Evolutionary conservation across 2,888 invertebrate genomes (phyloP).

Genomic region (Brachyopa scutellaris): DNA sequence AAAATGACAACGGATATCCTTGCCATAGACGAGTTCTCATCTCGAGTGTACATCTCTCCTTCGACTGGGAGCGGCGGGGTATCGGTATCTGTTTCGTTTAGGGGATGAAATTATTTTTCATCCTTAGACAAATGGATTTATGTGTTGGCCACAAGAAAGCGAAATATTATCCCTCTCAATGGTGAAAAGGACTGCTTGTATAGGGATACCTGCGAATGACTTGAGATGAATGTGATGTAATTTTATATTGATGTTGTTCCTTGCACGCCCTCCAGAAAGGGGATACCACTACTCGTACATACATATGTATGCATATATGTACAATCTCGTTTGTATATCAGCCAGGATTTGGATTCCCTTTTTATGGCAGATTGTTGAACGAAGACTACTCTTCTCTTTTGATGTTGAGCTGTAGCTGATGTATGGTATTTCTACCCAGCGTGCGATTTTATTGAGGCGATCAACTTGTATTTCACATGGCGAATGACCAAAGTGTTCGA

Average conservation of each 20-base stretch:
- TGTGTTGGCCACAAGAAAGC: too few species aligned
- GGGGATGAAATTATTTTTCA: background rate
- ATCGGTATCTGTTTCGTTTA: too few species aligned
- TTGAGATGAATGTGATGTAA: background rate
- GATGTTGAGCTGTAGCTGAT: background rate
- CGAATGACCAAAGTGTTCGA: slow-evolving; percentile 17
- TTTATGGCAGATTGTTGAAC: background rate
- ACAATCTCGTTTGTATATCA: too few species aligned
- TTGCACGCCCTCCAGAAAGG: background rate
- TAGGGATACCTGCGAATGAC: background rate
- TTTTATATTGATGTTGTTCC: background rate
- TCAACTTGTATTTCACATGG: slow-evolving; percentile 31
- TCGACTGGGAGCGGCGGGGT: too few species aligned
- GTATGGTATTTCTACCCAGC: background rate
- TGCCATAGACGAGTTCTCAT: slow-evolving; percentile 5
- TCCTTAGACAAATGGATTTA: background rate
- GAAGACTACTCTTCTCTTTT: background rate
- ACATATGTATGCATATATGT: too few species aligned
- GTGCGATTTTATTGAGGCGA: slow-evolving; percentile 40
- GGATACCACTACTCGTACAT: too few species aligned
- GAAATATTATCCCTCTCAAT: background rate
- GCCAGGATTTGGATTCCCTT: background rate
- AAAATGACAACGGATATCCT: slow-evolving; percentile 24
- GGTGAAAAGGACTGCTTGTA: background rate
- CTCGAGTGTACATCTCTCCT: slow-evolving; percentile 23